These are phyloP conservation scores for Perca fluviatilis DNA, from an alignment of 2,113 vertebrate genomes.

Conservation along the genomic window DNA sequence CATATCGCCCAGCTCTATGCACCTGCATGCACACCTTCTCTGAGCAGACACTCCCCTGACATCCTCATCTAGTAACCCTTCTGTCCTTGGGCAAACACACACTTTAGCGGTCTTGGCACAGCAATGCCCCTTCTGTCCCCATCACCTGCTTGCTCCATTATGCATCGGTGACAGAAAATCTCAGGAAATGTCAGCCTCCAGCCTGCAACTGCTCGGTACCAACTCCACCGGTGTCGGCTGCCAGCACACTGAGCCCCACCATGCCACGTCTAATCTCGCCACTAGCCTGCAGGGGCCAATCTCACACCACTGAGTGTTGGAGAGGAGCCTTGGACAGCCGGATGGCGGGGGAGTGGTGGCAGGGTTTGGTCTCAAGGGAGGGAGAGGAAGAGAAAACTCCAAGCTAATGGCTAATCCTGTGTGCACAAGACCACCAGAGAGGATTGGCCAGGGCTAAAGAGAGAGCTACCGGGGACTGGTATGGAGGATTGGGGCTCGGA, in stretches of 20 bases:
- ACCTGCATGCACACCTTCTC: slow-evolving; percentile 6
- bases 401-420: slow-evolving; percentile 70
- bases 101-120: slow-evolving; percentile 56
- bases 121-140: slow-evolving; percentile 55
- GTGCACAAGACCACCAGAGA: slow-evolving; percentile 60
- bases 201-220: slow-evolving; percentile 25
- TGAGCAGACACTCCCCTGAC: slow-evolving; percentile 13
- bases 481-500: slow-evolving; percentile 39
- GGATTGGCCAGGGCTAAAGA: slow-evolving; percentile 58
- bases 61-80: slow-evolving; percentile 21
- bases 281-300: slow-evolving; percentile 61
- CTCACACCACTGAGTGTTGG: slow-evolving; percentile 57
- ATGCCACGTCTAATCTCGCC: slow-evolving; percentile 64
- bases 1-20: neutral
- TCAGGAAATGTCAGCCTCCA: slow-evolving; percentile 63
- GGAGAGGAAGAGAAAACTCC: slow-evolving; percentile 42
- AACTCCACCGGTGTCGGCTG: slow-evolving; percentile 47
- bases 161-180: slow-evolving; percentile 59
- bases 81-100: slow-evolving; percentile 48
- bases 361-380: slow-evolving; percentile 44
- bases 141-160: slow-evolving; percentile 62
- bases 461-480: slow-evolving; percentile 47
- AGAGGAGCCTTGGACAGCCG: slow-evolving; percentile 54
- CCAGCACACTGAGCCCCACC: slow-evolving; percentile 56
- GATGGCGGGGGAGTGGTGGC: slow-evolving; percentile 45